These are phyloP conservation scores for Sapajus apella DNA, from an alignment of 2,113 vertebrate genomes.

Conservation along the genomic window DNA sequence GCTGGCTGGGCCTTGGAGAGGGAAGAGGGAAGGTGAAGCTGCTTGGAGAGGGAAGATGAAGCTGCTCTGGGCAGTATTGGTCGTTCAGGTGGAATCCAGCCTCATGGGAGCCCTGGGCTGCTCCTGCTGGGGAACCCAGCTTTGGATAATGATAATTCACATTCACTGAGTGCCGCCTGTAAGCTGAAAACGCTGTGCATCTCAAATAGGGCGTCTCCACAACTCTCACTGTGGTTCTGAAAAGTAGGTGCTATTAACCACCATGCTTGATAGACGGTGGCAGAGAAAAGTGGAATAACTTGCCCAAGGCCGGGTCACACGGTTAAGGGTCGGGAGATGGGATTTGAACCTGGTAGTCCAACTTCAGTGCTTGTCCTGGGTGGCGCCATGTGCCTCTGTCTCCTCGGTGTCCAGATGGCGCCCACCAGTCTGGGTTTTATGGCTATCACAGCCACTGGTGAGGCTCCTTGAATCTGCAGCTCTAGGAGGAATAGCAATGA, in stretches of 20 bases:
- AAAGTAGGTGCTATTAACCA: not conserved
- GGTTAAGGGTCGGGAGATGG: not conserved
- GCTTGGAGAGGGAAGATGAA: not conserved
- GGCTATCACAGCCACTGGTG: not conserved
- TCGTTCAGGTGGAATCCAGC: not conserved
- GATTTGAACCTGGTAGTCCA: no score
- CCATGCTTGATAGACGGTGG: not conserved
- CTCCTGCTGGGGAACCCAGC: not conserved
- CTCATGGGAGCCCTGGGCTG: not conserved
- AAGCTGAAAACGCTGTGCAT: not conserved
- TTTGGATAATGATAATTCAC: not conserved
- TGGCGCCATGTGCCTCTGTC: not conserved
- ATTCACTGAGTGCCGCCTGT: no score
- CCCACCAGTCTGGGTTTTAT: not conserved
- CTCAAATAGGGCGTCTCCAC: not conserved
- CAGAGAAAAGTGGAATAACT: not conserved
- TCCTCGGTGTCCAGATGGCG: not conserved
- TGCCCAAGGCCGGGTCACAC: not conserved
- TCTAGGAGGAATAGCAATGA: not conserved
- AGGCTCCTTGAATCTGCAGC: not conserved
- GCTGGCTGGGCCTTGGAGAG: not conserved
- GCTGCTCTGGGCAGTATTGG: not conserved
- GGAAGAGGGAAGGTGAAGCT: not conserved
- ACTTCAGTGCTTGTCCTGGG: not conserved
- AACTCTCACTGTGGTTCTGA: not conserved